Evolutionary conservation across 1,140 invertebrate genomes (phyloP), one percentile per base, ranked within the genome.

Genomic region (Lutraria rhynchaena): DNA sequence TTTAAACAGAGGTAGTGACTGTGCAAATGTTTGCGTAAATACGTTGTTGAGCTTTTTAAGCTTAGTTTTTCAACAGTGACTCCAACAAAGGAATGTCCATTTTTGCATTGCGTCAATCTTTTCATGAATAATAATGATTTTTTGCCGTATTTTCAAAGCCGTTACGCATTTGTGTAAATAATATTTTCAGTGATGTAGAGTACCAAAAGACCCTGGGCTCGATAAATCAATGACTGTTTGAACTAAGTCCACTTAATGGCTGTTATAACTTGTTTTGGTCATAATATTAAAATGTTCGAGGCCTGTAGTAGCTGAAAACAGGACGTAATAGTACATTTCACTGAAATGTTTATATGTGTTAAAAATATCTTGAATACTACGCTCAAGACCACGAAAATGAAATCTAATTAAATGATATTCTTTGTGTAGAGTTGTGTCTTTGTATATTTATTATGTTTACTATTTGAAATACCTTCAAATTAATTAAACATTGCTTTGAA

Each of bases 21-120:
- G 24, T 13, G 76, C 67, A 61, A 80, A 80, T 80, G 63, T 80
- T 80, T 80, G 76, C 24, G n/a, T 44, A 70, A 69, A 58, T 60
- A 67, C 35, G 11, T 24, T 67, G 51, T 67, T 41, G 53, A 80
- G 63, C 76, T 80, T 80, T 80, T 69, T 80, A n/a, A 67, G 53
- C 76, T 70, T 65, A 53, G 75, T 63, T 77, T 53, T 77, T 67
- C 58, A 22, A 17, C 41, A 22, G 19, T 33, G 35, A 15, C 3
- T 31, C 19, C 55, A 61, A 77, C 58, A 65, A 77, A 65, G 49
- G 58, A 77, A 77, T 77, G 57, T 77, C 29, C 31, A 11, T 31
- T 65, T 55, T 37, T 22, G 22, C 24, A 58, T 60, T 60, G 35
- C 33, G 69, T 73, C 33, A 73, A 73, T 35, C n/a, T 57, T 58